Percentiles rank a stretch among this genome's conserved stretches.
These are phyloP conservation scores for Hoplias malabaricus DNA, from an alignment of 2,113 vertebrate genomes.

Conservation along the genomic window DNA sequence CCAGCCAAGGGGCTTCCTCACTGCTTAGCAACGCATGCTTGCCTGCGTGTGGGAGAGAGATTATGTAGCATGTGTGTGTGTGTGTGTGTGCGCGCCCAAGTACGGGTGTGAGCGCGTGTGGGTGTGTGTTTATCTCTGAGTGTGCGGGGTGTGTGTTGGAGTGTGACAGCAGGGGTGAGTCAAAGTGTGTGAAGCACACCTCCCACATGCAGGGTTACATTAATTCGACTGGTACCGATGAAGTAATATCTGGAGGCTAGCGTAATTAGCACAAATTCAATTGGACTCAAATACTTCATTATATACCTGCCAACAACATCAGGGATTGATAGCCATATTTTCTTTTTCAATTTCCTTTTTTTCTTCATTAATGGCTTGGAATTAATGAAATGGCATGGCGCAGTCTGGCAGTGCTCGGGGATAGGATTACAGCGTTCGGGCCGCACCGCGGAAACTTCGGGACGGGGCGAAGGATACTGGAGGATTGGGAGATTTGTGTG, in stretches of 20 bases:
- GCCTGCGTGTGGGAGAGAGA: constrained; percentile 51
- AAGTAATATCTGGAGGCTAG: constrained; percentile 73
- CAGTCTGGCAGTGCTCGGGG: constrained; percentile 47
- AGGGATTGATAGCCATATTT: constrained; percentile 73
- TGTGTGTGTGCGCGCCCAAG: constrained; percentile 31
- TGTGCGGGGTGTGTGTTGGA: constrained; percentile 29
- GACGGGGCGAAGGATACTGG: not conserved
- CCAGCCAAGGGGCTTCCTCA: constrained; percentile 70
- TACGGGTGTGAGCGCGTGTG: constrained; percentile 44
- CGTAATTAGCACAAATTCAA: constrained; percentile 77
- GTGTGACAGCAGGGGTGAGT: constrained; percentile 49
- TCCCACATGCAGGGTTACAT: constrained; percentile 53
- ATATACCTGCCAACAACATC: constrained; percentile 74
- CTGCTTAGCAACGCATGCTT: constrained; percentile 74
- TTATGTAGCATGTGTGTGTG: constrained; percentile 41
- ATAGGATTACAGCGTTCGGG: constrained; percentile 45
- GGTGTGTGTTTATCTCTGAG: constrained; percentile 46
- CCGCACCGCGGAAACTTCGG: constrained; percentile 36
- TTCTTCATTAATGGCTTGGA: constrained; percentile 71
- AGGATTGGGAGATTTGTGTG: constrained; percentile 10
- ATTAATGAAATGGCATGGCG: constrained; percentile 68
- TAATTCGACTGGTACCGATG: constrained; percentile 66
- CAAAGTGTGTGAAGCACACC: constrained; percentile 41
- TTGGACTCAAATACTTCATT: constrained; percentile 76
- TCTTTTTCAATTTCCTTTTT: constrained; percentile 63